A percentile compares a stretch with the other conserved stretches of the same genome.
Conservation (phyloP, 2,888 invertebrate genomes). For the Pyrrhia umbra region DNA sequence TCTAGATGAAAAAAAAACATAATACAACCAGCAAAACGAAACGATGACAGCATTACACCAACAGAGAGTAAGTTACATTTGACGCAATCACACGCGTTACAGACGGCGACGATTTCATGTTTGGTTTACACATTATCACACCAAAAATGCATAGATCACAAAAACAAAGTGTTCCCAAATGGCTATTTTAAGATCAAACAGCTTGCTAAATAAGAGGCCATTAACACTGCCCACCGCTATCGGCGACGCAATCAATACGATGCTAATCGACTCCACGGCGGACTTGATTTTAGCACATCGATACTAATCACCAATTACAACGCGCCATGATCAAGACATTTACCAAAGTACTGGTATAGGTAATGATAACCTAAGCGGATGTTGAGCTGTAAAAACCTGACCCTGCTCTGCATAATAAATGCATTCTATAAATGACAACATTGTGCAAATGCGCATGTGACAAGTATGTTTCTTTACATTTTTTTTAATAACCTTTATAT, state of each 20-base stretch:
- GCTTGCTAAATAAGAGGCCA: constrained; percentile 78
- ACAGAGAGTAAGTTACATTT: constrained; percentile 75
- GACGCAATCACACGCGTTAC: constrained; percentile 79
- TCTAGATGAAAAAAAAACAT: constrained; percentile 77
- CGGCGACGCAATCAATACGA: constrained; percentile 79
- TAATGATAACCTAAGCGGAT: constrained; percentile 32
- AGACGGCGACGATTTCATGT: constrained; percentile 69
- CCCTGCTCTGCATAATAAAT: constrained; percentile 7
- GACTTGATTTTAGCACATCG: constrained; percentile 84
- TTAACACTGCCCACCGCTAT: constrained; percentile 83
- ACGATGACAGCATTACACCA: constrained; percentile 82
- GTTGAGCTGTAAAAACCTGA: constrained; percentile 16
- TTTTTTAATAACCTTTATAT: not conserved
- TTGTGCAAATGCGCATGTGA: not conserved
- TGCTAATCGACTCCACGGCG: constrained; percentile 79
- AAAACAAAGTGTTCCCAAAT: constrained; percentile 84
- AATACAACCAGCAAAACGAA: constrained; percentile 77
- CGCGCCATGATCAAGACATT: constrained; percentile 73
- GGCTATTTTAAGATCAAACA: constrained; percentile 82
- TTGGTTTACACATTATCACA: constrained; percentile 78
- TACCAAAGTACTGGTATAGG: constrained; percentile 57
- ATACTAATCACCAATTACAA: constrained; percentile 85
- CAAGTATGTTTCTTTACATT: too few relatives aligned
- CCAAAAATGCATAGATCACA: constrained; percentile 82
- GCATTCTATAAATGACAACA: not conserved